A percentile compares a stretch with the other conserved stretches of the same genome.
These are phyloP conservation scores for Plutomurus gul DNA, from an alignment of 1,140 invertebrate species.

Conservation along the genomic window DNA sequence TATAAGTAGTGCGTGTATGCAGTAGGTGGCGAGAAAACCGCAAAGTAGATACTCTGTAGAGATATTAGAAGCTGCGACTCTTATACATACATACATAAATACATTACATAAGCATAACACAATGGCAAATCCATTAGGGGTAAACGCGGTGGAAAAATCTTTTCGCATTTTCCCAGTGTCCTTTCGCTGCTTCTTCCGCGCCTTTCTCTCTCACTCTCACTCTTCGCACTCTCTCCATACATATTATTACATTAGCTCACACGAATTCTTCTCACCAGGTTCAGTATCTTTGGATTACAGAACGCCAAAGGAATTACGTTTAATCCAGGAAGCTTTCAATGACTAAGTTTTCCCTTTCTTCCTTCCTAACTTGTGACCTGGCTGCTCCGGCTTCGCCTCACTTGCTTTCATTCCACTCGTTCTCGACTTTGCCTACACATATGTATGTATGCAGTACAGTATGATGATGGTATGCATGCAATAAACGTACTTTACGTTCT, in stretches of 20 bases:
- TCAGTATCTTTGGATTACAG: conserved; percentile 12
- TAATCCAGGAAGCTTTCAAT: conserved; percentile 26
- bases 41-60: too few species aligned
- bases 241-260: conserved; percentile 20
- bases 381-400: background rate
- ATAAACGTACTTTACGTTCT: too few species aligned
- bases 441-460: too few species aligned
- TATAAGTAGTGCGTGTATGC: too few species aligned
- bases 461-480: too few species aligned
- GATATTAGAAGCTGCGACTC: too few species aligned
- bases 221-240: conserved; percentile 58
- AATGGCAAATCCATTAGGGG: conserved; percentile 13
- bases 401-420: too few species aligned
- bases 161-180: conserved; percentile 3
- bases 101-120: background rate
- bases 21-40: too few species aligned
- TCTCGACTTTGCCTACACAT: too few species aligned
- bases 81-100: too few species aligned
- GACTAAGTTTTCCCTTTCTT: conserved; percentile 15
- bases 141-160: conserved; percentile 21
- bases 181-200: conserved; percentile 67
- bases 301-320: conserved; percentile 12
- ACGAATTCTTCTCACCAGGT: conserved; percentile 1
- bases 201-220: too few species aligned
- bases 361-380: conserved; percentile 16